Conservation (phyloP, 2,113 vertebrate genomes). For the Chlorodrepanis virens region DNA sequence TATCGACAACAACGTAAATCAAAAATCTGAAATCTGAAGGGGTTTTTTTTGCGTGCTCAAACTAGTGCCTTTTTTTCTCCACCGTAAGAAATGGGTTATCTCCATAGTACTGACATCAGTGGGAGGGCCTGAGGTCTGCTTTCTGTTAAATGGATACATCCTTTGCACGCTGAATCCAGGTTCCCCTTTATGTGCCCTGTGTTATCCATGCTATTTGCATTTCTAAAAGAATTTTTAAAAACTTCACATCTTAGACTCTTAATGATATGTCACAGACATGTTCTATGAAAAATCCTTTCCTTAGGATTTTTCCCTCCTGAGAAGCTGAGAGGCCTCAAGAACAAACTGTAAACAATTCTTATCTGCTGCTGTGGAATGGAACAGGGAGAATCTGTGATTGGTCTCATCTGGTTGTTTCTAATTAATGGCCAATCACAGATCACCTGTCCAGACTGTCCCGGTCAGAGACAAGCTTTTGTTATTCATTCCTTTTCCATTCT, state of each 20-base stretch:
- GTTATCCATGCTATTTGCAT: background rate
- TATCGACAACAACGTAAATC: slow-evolving; percentile 63
- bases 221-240: background rate
- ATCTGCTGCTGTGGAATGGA: too few relatives aligned
- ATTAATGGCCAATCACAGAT: too few relatives aligned
- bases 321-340: too few relatives aligned
- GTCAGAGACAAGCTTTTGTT: too few relatives aligned
- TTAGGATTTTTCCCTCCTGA: too few relatives aligned
- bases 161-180: background rate
- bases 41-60: slow-evolving; percentile 25
- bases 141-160: background rate
- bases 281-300: too few relatives aligned
- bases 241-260: background rate
- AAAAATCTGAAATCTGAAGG: slow-evolving; percentile 49
- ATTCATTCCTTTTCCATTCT: too few relatives aligned
- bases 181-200: background rate
- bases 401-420: too few relatives aligned
- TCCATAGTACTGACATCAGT: background rate
- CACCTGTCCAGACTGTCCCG: too few relatives aligned
- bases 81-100: background rate
- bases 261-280: background rate
- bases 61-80: background rate
- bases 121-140: background rate
- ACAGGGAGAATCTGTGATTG: too few relatives aligned
- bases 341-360: too few relatives aligned